Percentiles rank a stretch among this genome's conserved stretches.
Conservation (phyloP, 2,888 invertebrate species). For the Iselma pallidipennis region DNA sequence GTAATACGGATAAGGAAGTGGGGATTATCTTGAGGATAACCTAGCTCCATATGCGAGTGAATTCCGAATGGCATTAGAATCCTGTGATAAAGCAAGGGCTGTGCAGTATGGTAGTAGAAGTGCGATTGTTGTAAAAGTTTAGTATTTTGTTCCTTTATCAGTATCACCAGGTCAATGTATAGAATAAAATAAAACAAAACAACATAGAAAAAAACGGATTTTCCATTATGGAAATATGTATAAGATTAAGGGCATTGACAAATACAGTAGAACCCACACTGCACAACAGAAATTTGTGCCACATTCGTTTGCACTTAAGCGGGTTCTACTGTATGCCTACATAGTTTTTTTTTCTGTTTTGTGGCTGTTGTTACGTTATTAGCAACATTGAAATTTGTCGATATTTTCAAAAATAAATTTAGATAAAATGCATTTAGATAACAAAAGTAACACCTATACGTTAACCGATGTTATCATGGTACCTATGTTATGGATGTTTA, state of each 20-base stretch:
- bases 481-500: neutral
- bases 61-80: slow-evolving; percentile 42
- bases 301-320: no score
- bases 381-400: neutral
- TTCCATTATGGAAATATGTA: no score
- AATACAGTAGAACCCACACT: no score
- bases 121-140: no score
- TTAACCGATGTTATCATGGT: slow-evolving; percentile 16
- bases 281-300: no score
- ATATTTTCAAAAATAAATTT: slow-evolving; percentile 4
- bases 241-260: no score
- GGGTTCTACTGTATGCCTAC: no score
- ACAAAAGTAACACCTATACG: slow-evolving; percentile 23
- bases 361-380: no score
- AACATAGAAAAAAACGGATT: slow-evolving; percentile 2
- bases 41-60: slow-evolving; percentile 46
- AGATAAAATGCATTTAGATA: slow-evolving; percentile 28
- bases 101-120: slow-evolving; percentile 8
- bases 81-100: slow-evolving; percentile 44
- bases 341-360: no score
- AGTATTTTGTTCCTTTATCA: slow-evolving; percentile 6
- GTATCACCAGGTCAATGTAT: neutral
- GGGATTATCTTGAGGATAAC: slow-evolving; percentile 43
- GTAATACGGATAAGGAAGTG: slow-evolving; percentile 42
- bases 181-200: slow-evolving; percentile 1